These are phyloP conservation scores for Ageneiosus marmoratus DNA, from an alignment of 2,113 vertebrate genomes.

Conservation along the genomic window DNA sequence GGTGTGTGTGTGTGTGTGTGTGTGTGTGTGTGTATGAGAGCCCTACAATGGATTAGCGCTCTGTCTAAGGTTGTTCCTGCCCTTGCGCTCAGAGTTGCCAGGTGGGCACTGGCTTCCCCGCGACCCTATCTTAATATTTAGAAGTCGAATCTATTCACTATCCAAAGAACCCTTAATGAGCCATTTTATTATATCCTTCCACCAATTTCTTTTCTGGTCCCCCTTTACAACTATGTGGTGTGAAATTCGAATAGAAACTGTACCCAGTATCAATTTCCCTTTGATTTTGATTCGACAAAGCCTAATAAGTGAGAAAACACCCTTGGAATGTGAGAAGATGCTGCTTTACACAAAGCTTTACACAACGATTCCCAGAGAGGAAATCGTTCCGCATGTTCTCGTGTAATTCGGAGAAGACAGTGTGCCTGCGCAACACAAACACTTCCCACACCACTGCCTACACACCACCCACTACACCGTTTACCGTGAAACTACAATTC, in stretches of 20 bases:
- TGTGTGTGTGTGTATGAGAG: too few species aligned
- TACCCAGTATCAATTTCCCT: neutral
- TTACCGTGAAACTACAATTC: slow-evolving; percentile 40
- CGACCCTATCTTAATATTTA: too few species aligned
- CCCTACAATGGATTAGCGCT: too few species aligned
- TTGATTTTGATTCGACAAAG: neutral
- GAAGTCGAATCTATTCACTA: neutral
- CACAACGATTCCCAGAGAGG: slow-evolving; percentile 15
- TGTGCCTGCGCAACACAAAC: slow-evolving; percentile 13
- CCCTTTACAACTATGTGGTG: neutral
- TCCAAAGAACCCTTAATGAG: neutral
- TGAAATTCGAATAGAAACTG: neutral
- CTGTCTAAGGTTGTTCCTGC: too few species aligned
- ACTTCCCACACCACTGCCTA: slow-evolving; percentile 30
- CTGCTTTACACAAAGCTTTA: slow-evolving; percentile 1
- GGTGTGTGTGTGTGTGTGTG: too few species aligned
- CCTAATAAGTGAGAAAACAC: slow-evolving; percentile 11
- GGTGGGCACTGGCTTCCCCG: too few species aligned
- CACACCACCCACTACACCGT: slow-evolving; percentile 28
- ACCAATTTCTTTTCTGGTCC: neutral
- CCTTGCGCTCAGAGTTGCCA: too few species aligned
- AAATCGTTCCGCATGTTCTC: slow-evolving; percentile 21
- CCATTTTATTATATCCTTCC: neutral
- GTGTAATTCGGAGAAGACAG: neutral
- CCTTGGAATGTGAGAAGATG: slow-evolving; percentile 1